These are phyloP conservation scores for Gallirallus australis DNA, from an alignment of 2,797 vertebrate genomes.

Conservation along the genomic window DNA sequence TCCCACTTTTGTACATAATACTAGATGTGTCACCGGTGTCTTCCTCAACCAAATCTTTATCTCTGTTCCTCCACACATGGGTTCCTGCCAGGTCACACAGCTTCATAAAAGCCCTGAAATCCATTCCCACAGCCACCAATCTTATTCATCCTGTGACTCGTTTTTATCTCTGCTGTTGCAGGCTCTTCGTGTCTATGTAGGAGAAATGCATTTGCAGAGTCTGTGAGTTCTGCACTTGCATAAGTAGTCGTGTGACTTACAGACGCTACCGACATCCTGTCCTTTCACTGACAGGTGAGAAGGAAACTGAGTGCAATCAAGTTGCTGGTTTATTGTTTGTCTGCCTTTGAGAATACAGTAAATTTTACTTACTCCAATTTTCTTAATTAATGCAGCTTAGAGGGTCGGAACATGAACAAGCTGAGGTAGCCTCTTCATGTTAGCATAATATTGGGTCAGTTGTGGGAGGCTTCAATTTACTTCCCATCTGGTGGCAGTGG, in stretches of 20 bases:
- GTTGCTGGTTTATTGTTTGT: background rate
- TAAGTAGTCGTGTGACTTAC: background rate
- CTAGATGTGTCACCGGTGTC: background rate
- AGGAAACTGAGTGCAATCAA: background rate
- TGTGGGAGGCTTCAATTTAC: background rate
- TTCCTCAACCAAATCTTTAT: constrained; percentile 20
- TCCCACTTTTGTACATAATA: constrained; percentile 25
- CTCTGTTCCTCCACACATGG: background rate
- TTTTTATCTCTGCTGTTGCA: background rate
- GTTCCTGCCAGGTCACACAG: constrained; percentile 25
- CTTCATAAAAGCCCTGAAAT: constrained; percentile 35
- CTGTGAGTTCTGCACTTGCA: background rate
- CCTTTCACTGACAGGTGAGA: background rate
- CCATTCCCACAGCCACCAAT: constrained; percentile 13
- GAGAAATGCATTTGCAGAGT: background rate
- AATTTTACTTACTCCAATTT: background rate
- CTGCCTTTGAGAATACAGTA: background rate
- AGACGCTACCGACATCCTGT: background rate
- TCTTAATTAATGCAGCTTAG: background rate
- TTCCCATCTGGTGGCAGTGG: background rate
- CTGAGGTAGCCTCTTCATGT: background rate
- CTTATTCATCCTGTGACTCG: constrained; percentile 37
- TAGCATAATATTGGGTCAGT: background rate
- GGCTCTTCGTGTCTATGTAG: background rate
- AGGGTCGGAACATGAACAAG: background rate